A percentile compares a stretch with the other conserved stretches of the same genome.
These are phyloP conservation scores for Aphis gossypii DNA, from an alignment of 1,140 invertebrate genomes.

Conservation along the genomic window DNA sequence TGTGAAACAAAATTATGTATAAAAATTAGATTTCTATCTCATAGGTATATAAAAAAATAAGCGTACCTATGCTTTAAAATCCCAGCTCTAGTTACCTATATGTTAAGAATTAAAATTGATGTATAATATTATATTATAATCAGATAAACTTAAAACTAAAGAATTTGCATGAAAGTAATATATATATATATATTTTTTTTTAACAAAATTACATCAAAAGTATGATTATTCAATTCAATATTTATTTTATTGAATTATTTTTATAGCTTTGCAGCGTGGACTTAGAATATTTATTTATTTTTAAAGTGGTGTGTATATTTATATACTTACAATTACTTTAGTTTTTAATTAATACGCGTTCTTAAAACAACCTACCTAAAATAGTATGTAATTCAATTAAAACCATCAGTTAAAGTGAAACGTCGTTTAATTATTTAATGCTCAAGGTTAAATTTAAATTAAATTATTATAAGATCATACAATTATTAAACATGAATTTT, in stretches of 20 bases:
- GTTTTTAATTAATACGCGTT: not conserved
- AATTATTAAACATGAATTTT: not conserved
- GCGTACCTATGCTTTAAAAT: no score
- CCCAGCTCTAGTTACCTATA: no score
- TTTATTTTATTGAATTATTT: not conserved
- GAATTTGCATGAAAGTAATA: not conserved
- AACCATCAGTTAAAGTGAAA: not conserved
- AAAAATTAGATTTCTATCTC: no score
- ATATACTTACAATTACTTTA: not conserved
- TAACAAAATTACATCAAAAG: not conserved
- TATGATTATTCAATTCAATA: not conserved
- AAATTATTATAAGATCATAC: not conserved
- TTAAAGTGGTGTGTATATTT: not conserved
- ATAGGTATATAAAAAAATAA: no score
- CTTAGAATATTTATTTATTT: not conserved
- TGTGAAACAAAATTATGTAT: no score
- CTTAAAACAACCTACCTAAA: not conserved
- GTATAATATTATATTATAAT: not conserved
- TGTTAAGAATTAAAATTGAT: not conserved
- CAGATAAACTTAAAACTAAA: not conserved
- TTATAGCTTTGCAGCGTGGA: not conserved
- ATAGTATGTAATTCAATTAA: not conserved
- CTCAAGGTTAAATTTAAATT: constrained; percentile 2
- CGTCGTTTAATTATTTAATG: not conserved
- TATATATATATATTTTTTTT: no score